These are phyloP conservation scores for Drosophila oshimai DNA, from an alignment of 1,140 invertebrate genomes.

Conservation along the genomic window DNA sequence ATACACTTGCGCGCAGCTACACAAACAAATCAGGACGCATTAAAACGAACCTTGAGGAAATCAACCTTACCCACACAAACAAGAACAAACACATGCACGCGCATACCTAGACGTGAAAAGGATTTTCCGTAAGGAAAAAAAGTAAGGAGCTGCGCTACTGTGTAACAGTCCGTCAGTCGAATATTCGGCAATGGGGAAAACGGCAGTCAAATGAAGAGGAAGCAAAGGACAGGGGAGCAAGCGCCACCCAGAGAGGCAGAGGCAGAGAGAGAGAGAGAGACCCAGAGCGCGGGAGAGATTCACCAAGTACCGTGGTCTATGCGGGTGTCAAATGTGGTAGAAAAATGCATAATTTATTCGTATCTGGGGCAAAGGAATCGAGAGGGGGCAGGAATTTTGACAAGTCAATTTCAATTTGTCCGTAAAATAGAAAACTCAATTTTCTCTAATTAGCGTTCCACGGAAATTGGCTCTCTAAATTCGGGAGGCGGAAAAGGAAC, in stretches of 20 bases:
- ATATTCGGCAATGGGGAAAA: slow-evolving; percentile 66
- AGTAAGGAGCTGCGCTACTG: slow-evolving; percentile 41
- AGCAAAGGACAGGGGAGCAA: slow-evolving; percentile 1
- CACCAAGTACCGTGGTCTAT: slow-evolving; percentile 40
- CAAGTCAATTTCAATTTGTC: slow-evolving; percentile 45
- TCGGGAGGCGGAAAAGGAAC: background rate
- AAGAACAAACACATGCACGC: slow-evolving; percentile 19
- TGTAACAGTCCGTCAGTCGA: slow-evolving; percentile 36
- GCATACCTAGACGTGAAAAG: slow-evolving; percentile 54
- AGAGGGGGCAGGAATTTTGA: slow-evolving; percentile 14
- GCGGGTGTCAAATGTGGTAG: slow-evolving; percentile 37
- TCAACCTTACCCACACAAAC: slow-evolving; percentile 62
- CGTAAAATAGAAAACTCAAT: slow-evolving; percentile 13
- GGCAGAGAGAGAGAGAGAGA: background rate
- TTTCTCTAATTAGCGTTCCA: slow-evolving; percentile 12
- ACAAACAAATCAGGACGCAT: slow-evolving; percentile 70
- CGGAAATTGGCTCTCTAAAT: slow-evolving; percentile 14
- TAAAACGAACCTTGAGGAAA: slow-evolving; percentile 72
- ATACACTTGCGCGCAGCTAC: slow-evolving; percentile 11
- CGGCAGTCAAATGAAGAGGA: slow-evolving; percentile 50
- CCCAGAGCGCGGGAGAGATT: slow-evolving; percentile 6
- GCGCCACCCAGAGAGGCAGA: background rate
- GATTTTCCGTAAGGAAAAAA: slow-evolving; percentile 49
- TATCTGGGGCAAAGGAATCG: background rate
- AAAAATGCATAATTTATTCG: slow-evolving; percentile 63